These are phyloP conservation scores for Streblospio benedicti DNA, from an alignment of 1,140 invertebrate species.

Conservation along the genomic window DNA sequence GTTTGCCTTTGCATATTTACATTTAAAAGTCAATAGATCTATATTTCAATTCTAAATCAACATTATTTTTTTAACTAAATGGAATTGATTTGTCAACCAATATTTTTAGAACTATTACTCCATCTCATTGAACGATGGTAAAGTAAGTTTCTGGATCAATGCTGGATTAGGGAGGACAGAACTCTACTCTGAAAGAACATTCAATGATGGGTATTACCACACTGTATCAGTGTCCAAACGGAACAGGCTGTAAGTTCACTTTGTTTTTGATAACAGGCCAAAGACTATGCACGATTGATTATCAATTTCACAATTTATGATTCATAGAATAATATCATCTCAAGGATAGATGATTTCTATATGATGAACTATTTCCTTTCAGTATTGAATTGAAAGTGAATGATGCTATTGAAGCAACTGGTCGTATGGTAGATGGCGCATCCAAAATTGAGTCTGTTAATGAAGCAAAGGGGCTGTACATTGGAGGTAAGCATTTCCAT, in stretches of 20 bases:
- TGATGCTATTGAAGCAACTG: constrained; percentile 54
- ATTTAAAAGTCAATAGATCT: too few species aligned
- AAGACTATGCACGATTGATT: too few species aligned
- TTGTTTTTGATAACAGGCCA: neutral
- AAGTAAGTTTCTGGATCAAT: constrained; percentile 59
- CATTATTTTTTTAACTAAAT: neutral
- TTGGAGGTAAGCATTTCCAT: constrained; percentile 62
- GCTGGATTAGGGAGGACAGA: constrained; percentile 57
- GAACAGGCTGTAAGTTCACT: constrained; percentile 30
- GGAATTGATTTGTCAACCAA: constrained; percentile 1
- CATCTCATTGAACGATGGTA: constrained; percentile 56
- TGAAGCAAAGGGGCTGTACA: constrained; percentile 50
- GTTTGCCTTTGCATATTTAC: neutral
- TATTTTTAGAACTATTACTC: constrained; percentile 61
- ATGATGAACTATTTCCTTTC: too few species aligned
- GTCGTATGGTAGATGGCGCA: constrained; percentile 45
- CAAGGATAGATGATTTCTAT: too few species aligned
- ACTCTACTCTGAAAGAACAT: constrained; percentile 30
- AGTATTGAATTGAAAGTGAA: constrained; percentile 60
- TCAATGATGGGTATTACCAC: constrained; percentile 50
- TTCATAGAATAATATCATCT: too few species aligned
- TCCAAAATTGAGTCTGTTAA: constrained; percentile 42
- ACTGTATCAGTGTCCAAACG: constrained; percentile 48
- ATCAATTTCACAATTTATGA: too few species aligned
- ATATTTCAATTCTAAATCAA: neutral